These are phyloP conservation scores for Trematocara nigrifrons DNA, from an alignment of 2,113 vertebrate species.

Conservation along the genomic window DNA sequence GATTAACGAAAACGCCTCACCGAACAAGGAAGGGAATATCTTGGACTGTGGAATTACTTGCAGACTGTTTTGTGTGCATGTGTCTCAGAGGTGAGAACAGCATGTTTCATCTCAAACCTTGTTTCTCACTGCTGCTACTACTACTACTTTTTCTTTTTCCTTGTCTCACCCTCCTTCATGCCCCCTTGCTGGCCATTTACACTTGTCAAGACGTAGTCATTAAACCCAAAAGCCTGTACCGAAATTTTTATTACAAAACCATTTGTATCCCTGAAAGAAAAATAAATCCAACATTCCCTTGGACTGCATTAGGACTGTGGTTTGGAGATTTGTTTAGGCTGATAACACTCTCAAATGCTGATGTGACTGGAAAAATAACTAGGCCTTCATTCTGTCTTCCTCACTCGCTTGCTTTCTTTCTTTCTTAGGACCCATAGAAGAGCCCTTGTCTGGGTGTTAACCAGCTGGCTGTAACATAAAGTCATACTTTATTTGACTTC, in stretches of 20 bases:
- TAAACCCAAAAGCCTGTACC: constrained; percentile 83
- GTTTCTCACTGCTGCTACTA: constrained; percentile 68
- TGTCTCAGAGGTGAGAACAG: constrained; percentile 68
- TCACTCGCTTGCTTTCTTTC: constrained; percentile 1
- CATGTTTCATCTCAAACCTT: constrained; percentile 89
- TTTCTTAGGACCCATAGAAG: constrained; percentile 71
- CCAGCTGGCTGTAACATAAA: constrained; percentile 80
- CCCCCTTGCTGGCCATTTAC: constrained; percentile 75
- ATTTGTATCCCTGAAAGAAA: constrained; percentile 98
- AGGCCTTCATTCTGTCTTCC: constrained; percentile 68
- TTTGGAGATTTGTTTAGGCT: constrained; percentile 85
- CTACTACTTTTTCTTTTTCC: background rate
- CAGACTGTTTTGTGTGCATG: constrained; percentile 26
- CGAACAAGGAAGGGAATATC: constrained; percentile 39
- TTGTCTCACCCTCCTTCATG: background rate
- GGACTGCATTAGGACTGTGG: constrained; percentile 86
- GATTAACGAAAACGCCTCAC: constrained; percentile 54
- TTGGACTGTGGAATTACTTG: constrained; percentile 28
- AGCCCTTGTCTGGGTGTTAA: constrained; percentile 77
- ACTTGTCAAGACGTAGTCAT: constrained; percentile 92
- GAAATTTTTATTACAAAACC: constrained; percentile 96
- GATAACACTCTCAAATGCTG: constrained; percentile 84
- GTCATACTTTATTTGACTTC: constrained; percentile 89
- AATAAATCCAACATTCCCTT: constrained; percentile 92
- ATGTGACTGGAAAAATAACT: constrained; percentile 84